Evolutionary conservation across 2,888 invertebrate species (phyloP), one percentile per base, ranked within the genome.

Genomic region (Thereva unica): DNA sequence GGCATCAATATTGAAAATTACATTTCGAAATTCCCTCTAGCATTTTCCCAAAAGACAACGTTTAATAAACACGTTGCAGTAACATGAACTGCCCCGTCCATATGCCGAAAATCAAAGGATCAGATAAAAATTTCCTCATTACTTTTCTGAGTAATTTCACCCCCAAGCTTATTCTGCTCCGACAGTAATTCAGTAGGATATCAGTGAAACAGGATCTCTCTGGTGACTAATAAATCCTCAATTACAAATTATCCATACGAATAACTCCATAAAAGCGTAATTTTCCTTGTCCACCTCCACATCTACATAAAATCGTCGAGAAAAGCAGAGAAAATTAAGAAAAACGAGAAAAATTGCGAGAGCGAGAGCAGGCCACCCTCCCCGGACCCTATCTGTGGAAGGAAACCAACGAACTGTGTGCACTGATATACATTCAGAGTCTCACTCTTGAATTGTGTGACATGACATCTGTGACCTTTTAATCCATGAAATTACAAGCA

Each of bases 141-240:
- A 23, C 23, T 23, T 23, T 23, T 23, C 23, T 23, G 23, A 23
- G 23, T 23, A 50, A 50, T 50, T 34, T 50, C 9, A 34, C 50
- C 35, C 23, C 50, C 4, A 2, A 50, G 5, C 34, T 34, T 34
- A 50, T n/a, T 23, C 23, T 2, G 2, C 23, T 23, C 23, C 23
- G 23, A n/a, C 37, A 44, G 56, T 35, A 35, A 57, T 57, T 44
- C 35, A 35, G 35, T 4, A 35, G n/a, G 4, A 38, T 38, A 10
- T 59, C 10, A 47, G 23, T 12, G n/a, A 47, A 47, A 35, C 42
- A 50, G 41, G 52, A 44, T n/a, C 23, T 78, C 77, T 78, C 77
- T 69, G 71, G 77, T 73, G 77, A 73, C 76, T 74, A 75, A 77
- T 77, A 78, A 77, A 77, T 77, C 75, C 73, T 73, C 75, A 72